Conservation (phyloP, 2,888 invertebrate species). For the Polymixis lichenea region DNA sequence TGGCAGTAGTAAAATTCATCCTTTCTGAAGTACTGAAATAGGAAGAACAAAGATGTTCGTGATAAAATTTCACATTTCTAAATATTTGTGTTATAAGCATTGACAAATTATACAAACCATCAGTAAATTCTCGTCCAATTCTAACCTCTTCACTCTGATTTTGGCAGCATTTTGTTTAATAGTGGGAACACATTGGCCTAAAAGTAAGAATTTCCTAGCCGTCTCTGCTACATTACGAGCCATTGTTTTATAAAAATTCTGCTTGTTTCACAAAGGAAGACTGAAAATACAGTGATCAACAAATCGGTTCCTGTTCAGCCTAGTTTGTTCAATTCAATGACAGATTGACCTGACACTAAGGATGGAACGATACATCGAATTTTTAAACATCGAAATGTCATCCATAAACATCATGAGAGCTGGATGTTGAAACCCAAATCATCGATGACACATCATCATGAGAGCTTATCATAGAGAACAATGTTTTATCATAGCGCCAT, state of each 20-base stretch:
- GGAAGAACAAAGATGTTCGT: neutral
- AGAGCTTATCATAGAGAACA: too few relatives aligned
- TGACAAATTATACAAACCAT: constrained; percentile 91
- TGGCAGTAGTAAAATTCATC: constrained; percentile 93
- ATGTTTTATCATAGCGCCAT: too few relatives aligned
- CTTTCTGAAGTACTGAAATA: constrained; percentile 94
- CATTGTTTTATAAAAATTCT: constrained; percentile 70
- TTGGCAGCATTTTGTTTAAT: constrained; percentile 94
- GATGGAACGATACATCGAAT: too few relatives aligned
- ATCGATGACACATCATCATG: too few relatives aligned
- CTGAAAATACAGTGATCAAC: neutral
- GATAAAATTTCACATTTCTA: neutral
- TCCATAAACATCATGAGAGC: too few relatives aligned
- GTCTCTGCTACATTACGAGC: constrained; percentile 83
- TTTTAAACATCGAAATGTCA: too few relatives aligned
- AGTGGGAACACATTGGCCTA: constrained; percentile 95
- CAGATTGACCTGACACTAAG: too few relatives aligned
- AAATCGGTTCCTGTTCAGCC: neutral
- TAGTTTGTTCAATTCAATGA: neutral
- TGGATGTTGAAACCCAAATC: too few relatives aligned
- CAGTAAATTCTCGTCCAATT: constrained; percentile 93
- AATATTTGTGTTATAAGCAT: neutral
- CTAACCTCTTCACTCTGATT: constrained; percentile 94
- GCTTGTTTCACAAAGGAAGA: neutral
- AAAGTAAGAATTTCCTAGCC: constrained; percentile 90